These are phyloP conservation scores for Molossus alvarezi DNA, from an alignment of 2,797 vertebrate genomes.

Conservation along the genomic window DNA sequence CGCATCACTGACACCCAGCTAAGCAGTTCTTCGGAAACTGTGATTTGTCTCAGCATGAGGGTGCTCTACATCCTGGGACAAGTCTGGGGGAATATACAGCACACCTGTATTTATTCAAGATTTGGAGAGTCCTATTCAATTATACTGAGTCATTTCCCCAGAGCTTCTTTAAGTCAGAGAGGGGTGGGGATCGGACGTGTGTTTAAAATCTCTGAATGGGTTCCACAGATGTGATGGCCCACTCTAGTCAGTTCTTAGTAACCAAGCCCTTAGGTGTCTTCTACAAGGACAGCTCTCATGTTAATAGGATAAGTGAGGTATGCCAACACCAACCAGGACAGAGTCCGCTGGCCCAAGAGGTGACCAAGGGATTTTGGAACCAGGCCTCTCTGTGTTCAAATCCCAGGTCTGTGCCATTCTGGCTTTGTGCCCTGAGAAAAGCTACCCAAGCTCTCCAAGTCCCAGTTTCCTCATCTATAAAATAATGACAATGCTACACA, in stretches of 20 bases:
- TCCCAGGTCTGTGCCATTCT: conserved; percentile 12
- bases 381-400: not conserved
- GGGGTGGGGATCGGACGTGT: not conserved
- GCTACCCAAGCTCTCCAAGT: not conserved
- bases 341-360: not conserved
- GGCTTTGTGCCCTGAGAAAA: not conserved
- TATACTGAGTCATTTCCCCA: conserved; percentile 20
- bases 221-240: not conserved
- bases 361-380: not conserved
- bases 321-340: not conserved
- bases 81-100: not conserved
- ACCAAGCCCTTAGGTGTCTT: not conserved
- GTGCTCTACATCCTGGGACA: not conserved
- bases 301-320: not conserved
- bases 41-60: not conserved
- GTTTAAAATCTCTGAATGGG: not conserved
- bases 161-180: not conserved
- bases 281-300: not conserved
- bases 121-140: not conserved
- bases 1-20: not conserved
- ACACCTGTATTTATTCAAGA: conserved; percentile 55
- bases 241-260: not conserved
- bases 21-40: not conserved
- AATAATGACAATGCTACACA: not conserved
- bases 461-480: not conserved